Evolutionary conservation across 2,113 vertebrate species (phyloP).

Genomic region (Condylura cristata): DNA sequence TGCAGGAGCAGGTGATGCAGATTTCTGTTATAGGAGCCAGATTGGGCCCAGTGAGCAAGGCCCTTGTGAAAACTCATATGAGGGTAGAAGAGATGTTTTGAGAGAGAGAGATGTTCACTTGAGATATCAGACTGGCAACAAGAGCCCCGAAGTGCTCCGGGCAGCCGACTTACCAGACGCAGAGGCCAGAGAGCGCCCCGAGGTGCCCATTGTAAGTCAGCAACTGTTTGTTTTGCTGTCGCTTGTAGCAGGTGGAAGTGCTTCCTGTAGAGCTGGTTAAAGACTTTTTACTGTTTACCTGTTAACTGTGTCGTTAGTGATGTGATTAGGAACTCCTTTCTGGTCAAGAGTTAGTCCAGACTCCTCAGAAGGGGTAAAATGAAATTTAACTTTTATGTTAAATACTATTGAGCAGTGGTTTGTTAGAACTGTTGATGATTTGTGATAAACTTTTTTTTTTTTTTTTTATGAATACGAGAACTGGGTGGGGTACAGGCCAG

Average conservation of each 20-base stretch:
- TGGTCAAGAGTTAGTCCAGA: background rate
- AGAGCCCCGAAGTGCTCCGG: conserved; percentile 32
- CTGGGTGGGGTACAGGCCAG: too few species aligned
- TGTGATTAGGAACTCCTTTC: background rate
- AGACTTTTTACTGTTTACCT: background rate
- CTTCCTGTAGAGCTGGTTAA: background rate
- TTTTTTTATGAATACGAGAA: too few species aligned
- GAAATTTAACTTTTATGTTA: background rate
- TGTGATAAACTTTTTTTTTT: background rate
- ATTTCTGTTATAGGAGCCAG: background rate
- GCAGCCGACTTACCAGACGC: background rate
- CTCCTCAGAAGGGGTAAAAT: background rate
- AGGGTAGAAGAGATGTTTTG: conserved; percentile 73
- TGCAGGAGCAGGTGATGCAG: conserved; percentile 47
- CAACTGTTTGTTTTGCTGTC: conserved; percentile 21
- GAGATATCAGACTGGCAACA: conserved; percentile 49
- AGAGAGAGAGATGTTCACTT: conserved; percentile 33
- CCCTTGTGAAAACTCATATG: conserved; percentile 64
- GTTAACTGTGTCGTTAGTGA: background rate
- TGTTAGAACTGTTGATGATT: background rate
- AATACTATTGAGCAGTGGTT: background rate
- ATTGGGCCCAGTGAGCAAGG: background rate
- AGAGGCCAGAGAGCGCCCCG: conserved; percentile 50
- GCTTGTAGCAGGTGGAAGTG: background rate
- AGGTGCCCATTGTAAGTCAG: conserved; percentile 72